Percentiles rank a stretch among this genome's conserved stretches.
Evolutionary conservation across 2,888 invertebrate genomes (phyloP).

Genomic region (Noctua janthe): DNA sequence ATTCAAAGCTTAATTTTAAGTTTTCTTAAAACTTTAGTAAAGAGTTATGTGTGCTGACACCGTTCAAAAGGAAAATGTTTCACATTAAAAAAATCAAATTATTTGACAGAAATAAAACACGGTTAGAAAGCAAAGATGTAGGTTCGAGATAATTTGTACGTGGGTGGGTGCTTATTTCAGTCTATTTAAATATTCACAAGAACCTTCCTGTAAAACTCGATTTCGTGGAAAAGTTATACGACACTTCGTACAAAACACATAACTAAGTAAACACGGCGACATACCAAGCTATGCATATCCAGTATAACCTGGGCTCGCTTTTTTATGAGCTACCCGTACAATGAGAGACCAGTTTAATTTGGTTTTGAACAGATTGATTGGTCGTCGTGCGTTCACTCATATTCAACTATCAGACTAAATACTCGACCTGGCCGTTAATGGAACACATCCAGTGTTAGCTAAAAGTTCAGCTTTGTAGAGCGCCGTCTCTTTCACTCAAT

Average conservation of each 20-base stretch:
- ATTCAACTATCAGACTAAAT: not conserved
- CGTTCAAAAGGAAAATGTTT: not conserved
- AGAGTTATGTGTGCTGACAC: too few species aligned
- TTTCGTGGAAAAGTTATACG: conserved; percentile 5
- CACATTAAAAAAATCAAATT: not conserved
- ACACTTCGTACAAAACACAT: conserved; percentile 3
- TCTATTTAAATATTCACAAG: conserved; percentile 32
- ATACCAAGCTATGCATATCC: too few species aligned
- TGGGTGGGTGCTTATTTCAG: conserved; percentile 12
- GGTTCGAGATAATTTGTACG: conserved; percentile 9
- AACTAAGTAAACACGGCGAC: not conserved
- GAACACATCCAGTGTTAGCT: not conserved
- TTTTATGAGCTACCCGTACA: too few species aligned
- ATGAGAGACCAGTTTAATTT: too few species aligned
- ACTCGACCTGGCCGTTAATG: not conserved
- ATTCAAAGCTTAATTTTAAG: conserved; percentile 4
- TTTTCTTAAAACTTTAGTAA: not conserved
- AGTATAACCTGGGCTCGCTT: too few species aligned
- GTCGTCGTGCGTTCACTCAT: not conserved
- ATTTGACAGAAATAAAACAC: not conserved
- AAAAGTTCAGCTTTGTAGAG: not conserved
- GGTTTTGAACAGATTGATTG: too few species aligned
- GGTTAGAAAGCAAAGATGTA: conserved; percentile 5
- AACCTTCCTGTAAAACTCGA: not conserved
- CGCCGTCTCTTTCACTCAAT: not conserved